phyloP scores from a whole-genome alignment of 2,113 vertebrate species.

The Acanthochromis polyacanthus region DNA sequence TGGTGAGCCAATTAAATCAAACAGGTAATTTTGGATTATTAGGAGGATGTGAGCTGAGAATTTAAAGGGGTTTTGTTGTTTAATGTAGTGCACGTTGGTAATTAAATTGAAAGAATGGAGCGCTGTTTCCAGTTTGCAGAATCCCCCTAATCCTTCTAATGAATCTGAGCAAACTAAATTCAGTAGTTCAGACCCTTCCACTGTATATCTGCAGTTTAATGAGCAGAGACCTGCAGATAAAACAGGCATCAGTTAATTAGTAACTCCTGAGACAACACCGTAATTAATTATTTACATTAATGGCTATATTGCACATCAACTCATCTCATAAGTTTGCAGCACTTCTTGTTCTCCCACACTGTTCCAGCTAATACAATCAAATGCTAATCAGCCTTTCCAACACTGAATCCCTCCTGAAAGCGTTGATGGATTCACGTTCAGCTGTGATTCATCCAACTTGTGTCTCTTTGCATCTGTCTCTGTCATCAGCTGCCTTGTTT shows the following conservation, averaged over 20 bases:
- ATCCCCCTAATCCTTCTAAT: too few species aligned
- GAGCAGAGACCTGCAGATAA: conserved; percentile 15
- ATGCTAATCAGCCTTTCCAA: not conserved
- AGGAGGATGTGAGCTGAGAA: too few species aligned
- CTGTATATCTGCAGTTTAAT: conserved; percentile 18
- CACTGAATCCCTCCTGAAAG: not conserved
- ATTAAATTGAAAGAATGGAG: too few species aligned
- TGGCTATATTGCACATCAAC: conserved; percentile 4
- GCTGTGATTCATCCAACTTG: not conserved
- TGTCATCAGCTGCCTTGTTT: conserved; percentile 4
- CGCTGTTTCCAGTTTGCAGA: too few species aligned
- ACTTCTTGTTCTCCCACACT: not conserved
- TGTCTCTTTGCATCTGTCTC: conserved; percentile 2
- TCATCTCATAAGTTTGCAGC: conserved; percentile 1
- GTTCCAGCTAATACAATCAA: not conserved
- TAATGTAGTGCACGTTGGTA: too few species aligned
- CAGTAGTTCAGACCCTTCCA: not conserved
- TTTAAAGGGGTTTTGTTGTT: too few species aligned
- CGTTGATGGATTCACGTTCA: conserved; percentile 11
- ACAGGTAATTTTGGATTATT: not conserved
- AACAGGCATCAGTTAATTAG: conserved; percentile 17
- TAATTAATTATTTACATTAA: conserved; percentile 37
- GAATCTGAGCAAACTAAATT: not conserved
- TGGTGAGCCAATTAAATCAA: not conserved
- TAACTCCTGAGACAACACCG: conserved; percentile 16